Percentiles rank a stretch among this genome's conserved stretches.
Conservation (phyloP, 2,113 vertebrate species). For the Cheirogaleus medius region DNA sequence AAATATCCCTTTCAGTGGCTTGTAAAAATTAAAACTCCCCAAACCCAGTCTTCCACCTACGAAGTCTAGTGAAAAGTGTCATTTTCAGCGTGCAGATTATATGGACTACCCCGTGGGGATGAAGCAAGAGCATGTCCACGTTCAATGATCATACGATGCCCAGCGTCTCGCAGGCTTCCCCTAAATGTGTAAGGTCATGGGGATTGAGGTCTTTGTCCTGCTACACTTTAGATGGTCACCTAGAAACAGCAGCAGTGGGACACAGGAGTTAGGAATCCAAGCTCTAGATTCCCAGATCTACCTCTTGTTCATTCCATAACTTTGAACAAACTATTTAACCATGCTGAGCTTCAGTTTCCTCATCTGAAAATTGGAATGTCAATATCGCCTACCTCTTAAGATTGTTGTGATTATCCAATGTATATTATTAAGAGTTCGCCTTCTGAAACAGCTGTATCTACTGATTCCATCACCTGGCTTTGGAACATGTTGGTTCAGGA, state of each 20-base stretch:
- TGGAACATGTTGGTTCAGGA: neutral
- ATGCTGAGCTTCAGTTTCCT: neutral
- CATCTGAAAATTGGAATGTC: neutral
- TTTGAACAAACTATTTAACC: neutral
- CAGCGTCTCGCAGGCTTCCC: neutral
- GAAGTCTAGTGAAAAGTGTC: neutral
- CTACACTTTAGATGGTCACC: neutral
- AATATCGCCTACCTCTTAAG: rapidly evolving
- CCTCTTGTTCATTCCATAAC: neutral
- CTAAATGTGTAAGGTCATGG: rapidly evolving
- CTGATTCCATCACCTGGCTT: neutral
- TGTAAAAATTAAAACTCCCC: neutral
- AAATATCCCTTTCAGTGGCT: neutral
- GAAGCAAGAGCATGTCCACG: neutral
- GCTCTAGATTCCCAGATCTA: neutral
- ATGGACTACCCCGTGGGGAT: neutral
- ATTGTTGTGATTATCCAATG: rapidly evolving
- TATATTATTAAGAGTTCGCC: neutral
- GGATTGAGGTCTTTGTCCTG: neutral
- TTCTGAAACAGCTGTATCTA: neutral
- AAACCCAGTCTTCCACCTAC: neutral
- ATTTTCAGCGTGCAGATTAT: too few species aligned
- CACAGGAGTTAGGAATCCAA: neutral
- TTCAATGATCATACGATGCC: neutral
- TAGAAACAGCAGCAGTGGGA: neutral